These are phyloP conservation scores for Drosophila rufa DNA, from an alignment of 1,140 invertebrate genomes.

Conservation along the genomic window DNA sequence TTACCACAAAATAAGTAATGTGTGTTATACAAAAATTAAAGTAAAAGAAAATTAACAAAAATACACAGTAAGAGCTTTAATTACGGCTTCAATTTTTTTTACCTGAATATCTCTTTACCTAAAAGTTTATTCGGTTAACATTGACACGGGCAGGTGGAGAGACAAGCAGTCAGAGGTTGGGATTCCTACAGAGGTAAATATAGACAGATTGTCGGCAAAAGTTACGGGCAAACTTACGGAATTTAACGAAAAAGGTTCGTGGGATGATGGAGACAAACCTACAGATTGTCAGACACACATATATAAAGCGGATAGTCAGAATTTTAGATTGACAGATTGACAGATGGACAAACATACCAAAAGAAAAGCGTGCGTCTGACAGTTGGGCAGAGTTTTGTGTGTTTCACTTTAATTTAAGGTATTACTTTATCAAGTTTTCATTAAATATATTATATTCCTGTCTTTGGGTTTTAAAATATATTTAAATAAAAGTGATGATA, in stretches of 20 bases:
- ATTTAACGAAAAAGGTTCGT: conserved; percentile 12
- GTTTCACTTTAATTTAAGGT: neutral
- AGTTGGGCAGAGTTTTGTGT: conserved; percentile 1
- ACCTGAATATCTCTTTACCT: conserved; percentile 5
- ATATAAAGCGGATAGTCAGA: conserved; percentile 4
- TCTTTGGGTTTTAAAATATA: neutral
- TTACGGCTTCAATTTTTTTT: neutral
- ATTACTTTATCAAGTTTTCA: neutral
- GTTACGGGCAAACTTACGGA: conserved; percentile 22
- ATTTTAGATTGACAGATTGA: conserved; percentile 22
- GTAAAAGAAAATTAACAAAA: conserved; percentile 8
- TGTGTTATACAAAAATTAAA: conserved; percentile 1
- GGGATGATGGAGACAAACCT: neutral
- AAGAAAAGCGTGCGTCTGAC: neutral
- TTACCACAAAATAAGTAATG: neutral
- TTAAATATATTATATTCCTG: neutral
- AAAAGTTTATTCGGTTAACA: conserved; percentile 9
- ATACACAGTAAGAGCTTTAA: conserved; percentile 2
- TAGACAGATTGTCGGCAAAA: conserved; percentile 21
- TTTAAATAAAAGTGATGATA: neutral
- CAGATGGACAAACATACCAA: conserved; percentile 3
- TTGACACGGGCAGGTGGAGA: conserved; percentile 13
- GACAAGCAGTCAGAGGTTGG: conserved; percentile 26
- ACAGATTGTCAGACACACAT: conserved; percentile 15
- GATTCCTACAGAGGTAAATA: conserved; percentile 15